Evolutionary conservation across 2,888 invertebrate species (phyloP).

Genomic region (Phortica magna): DNA sequence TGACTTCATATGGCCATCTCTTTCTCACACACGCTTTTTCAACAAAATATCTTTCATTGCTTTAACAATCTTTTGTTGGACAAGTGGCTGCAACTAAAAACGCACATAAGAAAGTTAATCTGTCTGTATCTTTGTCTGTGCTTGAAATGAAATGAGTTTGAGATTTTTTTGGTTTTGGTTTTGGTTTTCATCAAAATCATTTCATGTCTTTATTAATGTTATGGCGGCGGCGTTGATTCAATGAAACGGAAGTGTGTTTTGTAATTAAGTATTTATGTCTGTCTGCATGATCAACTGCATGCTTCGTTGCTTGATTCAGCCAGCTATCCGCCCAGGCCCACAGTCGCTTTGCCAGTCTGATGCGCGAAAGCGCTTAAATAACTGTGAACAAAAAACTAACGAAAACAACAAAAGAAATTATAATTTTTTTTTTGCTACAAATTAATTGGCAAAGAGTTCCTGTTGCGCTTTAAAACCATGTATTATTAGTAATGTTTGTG

Average conservation of each 20-base stretch:
- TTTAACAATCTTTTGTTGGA: background rate
- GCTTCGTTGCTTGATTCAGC: background rate
- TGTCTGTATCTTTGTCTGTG: no score
- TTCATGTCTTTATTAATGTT: background rate
- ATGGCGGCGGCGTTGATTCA: slow-evolving; percentile 23
- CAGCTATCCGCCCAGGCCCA: background rate
- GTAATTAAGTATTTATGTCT: slow-evolving; percentile 44
- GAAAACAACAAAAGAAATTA: background rate
- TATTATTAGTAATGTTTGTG: background rate
- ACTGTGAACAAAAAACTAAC: background rate
- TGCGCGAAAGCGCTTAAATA: background rate
- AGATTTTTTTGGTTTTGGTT: background rate
- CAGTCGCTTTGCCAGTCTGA: background rate
- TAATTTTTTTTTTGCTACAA: background rate
- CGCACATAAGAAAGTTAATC: no score
- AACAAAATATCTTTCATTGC: background rate
- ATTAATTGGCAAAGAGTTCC: slow-evolving; percentile 5
- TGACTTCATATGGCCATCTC: background rate
- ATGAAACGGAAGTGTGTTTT: slow-evolving; percentile 40
- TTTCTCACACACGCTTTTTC: slow-evolving; percentile 1
- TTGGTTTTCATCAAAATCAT: background rate
- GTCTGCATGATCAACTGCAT: slow-evolving; percentile 7
- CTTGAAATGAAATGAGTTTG: no score
- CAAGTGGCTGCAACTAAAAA: no score
- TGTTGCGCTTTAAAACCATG: background rate